Base-by-base conservation (phyloP, 2,888 invertebrate species). In the Ochropleura plecta region DNA sequence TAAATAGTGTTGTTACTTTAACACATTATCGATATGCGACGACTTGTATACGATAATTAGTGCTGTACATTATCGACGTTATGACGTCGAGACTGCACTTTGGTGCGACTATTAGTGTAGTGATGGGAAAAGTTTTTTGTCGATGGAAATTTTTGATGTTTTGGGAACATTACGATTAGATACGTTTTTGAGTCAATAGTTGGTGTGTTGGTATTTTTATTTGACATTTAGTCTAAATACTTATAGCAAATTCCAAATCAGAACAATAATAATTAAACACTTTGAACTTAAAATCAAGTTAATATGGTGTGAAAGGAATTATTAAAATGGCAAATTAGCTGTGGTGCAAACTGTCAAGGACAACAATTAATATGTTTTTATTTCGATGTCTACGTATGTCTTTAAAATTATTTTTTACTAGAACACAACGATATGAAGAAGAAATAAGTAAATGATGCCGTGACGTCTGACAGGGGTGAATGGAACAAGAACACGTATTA, bases 71-170 rank as follows among this genome's bases (percentile, higher is more conserved):
- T 94, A 92, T 94, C 93, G 93, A 94, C 86, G 90, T 95, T 94
- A 95, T 92, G 94, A 91, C 86, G 94, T 91, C 95, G 94, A 92
- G 95, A 95, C 95, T 94, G 95, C 95, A 95, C 95, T 95, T 90
- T 91, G 88, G 86, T 86, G 82, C 80, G 89, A 90, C 92, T 91
- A 92, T 93, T 94, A 93, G 82, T 76, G 51, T 93, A 95, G 93
- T 79, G 94, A 63, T 88, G 94, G 68, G 76, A 30, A 12, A 8
- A 2, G 20, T 7, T 6, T 64, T 74, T 51, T 86, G 57, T 79
- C 88, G 79, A 84, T 79, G 7, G 42, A 12, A n/a, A 5, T 10
- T 48, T 48, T 48, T 48, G 12, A 5, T 48, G 14, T 10, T 48
- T 12, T 48, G 12, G 14, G 48, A 5, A 48, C 14, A 10, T 48